phyloP scores from a whole-genome alignment of 2,888 invertebrate genomes.

The Furcula furcula region DNA sequence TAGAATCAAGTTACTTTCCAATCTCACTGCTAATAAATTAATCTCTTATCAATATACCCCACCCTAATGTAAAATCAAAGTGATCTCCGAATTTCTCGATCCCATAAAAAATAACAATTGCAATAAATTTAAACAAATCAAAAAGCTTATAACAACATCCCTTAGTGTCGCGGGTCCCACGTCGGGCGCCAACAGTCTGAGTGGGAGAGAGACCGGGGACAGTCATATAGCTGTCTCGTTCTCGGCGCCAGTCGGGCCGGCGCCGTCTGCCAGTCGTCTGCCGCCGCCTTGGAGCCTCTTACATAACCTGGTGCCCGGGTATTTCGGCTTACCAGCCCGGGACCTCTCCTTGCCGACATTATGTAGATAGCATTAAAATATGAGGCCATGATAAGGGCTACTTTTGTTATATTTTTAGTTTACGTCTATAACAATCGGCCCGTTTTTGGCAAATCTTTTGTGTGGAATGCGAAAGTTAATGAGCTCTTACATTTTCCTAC shows the following conservation, averaged over 20 bases:
- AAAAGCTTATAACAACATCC: slow-evolving; percentile 42
- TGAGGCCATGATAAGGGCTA: slow-evolving; percentile 11
- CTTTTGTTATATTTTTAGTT: no score
- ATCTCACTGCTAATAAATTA: no score
- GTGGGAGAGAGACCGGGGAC: slow-evolving; percentile 29
- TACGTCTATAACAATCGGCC: no score
- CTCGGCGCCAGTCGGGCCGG: slow-evolving; percentile 80
- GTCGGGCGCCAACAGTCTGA: slow-evolving; percentile 55
- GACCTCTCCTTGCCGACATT: slow-evolving; percentile 18
- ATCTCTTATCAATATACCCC: no score
- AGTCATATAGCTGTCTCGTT: slow-evolving; percentile 34
- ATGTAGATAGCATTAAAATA: slow-evolving; percentile 11
- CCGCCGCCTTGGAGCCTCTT: slow-evolving; percentile 64
- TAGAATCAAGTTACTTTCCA: no score
- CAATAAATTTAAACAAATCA: slow-evolving; percentile 60
- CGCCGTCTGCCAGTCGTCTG: slow-evolving; percentile 70
- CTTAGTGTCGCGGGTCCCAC: slow-evolving; percentile 28
- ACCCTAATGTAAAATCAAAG: neutral
- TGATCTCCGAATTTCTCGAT: slow-evolving; percentile 7
- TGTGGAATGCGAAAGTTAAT: no score
- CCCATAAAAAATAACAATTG: slow-evolving; percentile 27
- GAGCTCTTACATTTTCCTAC: no score
- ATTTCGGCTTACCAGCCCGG: slow-evolving; percentile 16
- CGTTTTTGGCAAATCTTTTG: no score
- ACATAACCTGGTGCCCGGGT: slow-evolving; percentile 52